A percentile compares a stretch with the other conserved stretches of the same genome.
Conservation (phyloP, 2,888 invertebrate species). For the Vanessa cardui region DNA sequence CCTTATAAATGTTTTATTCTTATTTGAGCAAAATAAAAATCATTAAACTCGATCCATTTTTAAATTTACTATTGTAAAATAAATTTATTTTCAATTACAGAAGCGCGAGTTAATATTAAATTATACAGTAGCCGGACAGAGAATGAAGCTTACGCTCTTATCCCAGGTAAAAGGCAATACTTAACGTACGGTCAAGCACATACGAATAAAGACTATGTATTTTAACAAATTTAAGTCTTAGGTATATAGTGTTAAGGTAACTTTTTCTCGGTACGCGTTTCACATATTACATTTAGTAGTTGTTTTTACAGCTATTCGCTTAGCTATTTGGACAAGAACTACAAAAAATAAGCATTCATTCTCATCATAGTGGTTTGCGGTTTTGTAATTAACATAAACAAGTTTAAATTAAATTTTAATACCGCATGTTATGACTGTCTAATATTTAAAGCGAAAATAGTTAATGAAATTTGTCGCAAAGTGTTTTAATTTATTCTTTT, state of each 20-base stretch:
- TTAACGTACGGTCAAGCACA: conserved; percentile 49
- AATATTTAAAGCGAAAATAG: conserved; percentile 26
- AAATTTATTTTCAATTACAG: conserved; percentile 23
- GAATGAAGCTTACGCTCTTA: conserved; percentile 40
- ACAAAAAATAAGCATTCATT: conserved; percentile 46
- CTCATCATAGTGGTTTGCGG: conserved; percentile 35
- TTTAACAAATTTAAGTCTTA: conserved; percentile 38
- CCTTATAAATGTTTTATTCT: too few relatives aligned
- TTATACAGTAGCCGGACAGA: conserved; percentile 38
- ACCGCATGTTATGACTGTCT: conserved; percentile 16
- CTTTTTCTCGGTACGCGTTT: conserved; percentile 12
- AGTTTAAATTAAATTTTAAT: conserved; percentile 40
- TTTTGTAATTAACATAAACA: conserved; percentile 30
- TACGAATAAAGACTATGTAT: conserved; percentile 37
- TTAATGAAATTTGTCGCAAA: conserved; percentile 8
- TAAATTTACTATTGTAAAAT: not conserved
- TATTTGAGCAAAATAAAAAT: not conserved
- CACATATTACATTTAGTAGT: conserved; percentile 37
- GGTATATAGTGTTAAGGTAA: not conserved
- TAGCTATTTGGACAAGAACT: conserved; percentile 39
- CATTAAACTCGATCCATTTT: not conserved
- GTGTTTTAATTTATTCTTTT: not conserved
- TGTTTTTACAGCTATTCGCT: conserved; percentile 41
- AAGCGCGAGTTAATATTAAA: conserved; percentile 31
- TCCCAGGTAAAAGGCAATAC: conserved; percentile 53